phyloP scores from a whole-genome alignment of 2,113 vertebrate species.

The Chaetorhynchus papuensis region DNA sequence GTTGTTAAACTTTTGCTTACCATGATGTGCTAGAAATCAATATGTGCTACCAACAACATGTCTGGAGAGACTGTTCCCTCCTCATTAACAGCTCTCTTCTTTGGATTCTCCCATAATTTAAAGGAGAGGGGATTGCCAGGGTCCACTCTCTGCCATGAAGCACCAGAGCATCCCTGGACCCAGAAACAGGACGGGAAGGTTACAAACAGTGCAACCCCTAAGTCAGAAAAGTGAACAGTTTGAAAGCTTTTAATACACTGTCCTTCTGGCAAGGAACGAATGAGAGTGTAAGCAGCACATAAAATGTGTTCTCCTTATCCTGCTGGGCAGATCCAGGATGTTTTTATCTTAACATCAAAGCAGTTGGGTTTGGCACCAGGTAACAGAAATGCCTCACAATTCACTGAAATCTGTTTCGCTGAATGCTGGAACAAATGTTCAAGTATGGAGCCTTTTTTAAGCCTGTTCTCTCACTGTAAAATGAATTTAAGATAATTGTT shows the following conservation, averaged over 20 bases:
- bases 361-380: background rate
- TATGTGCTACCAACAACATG: background rate
- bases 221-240: background rate
- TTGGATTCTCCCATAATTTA: background rate
- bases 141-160: background rate
- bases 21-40: background rate
- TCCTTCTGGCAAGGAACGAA: background rate
- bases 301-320: background rate
- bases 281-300: background rate
- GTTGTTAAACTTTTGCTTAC: conserved; percentile 26
- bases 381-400: background rate
- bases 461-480: background rate
- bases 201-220: background rate
- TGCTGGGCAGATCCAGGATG: background rate
- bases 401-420: background rate
- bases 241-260: background rate
- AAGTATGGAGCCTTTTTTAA: background rate
- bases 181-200: too few species aligned
- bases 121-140: background rate
- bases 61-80: background rate
- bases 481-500: background rate
- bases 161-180: background rate
- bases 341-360: conserved; percentile 10
- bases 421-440: background rate
- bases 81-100: background rate